Base-by-base conservation (phyloP, 2,888 invertebrate genomes). In the Invenusta paracnida region DNA sequence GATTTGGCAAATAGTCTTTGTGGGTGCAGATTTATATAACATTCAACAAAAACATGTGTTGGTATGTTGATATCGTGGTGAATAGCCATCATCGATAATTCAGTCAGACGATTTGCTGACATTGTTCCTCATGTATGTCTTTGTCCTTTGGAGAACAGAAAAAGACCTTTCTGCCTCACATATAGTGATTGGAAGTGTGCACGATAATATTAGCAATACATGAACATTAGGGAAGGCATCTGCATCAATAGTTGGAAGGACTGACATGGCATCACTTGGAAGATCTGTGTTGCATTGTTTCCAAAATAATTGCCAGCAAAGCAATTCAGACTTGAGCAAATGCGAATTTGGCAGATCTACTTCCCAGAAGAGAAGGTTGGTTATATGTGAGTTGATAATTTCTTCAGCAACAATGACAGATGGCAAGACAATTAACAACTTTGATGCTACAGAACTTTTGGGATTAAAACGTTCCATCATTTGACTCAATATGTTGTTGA, bases 241-340 rank as follows among this genome's bases (percentile, higher is more conserved):
- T 73, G 73, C 73, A 73, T 73, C 73, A 73, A 73, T 73, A 73
- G 73, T 73, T 73, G 73, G 73, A 23, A 73, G 73, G 73, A 73
- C 73, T 73, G 73, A 13, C 73, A 73, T 73, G 73, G 73, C 25
- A 73, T 73, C 73, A 73, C 73, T 73, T 73, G 17, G 73, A 73
- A 48, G 48, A 48, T 48, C 5, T 48, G 48, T 48, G 17, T 48
- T 17, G 17, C 48, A 48, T 48, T 17, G 48, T 48, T 48, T 48
- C 48, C 48, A 48, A 48, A 48, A 48, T 48, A 48, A 48, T 48
- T 48, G 48, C 73, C 73, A 73, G 23, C 17, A 5, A 23, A 23
- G 73, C 23, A 73, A 25, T 73, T 73, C 73, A 73, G 17, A 23
- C 23, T 23, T 13, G 73, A 73, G 73, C 23, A 13, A 13, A 73